A percentile compares a stretch with the other conserved stretches of the same genome.
Conservation (phyloP, 2,797 vertebrate genomes). For the Typhlichthys subterraneus region DNA sequence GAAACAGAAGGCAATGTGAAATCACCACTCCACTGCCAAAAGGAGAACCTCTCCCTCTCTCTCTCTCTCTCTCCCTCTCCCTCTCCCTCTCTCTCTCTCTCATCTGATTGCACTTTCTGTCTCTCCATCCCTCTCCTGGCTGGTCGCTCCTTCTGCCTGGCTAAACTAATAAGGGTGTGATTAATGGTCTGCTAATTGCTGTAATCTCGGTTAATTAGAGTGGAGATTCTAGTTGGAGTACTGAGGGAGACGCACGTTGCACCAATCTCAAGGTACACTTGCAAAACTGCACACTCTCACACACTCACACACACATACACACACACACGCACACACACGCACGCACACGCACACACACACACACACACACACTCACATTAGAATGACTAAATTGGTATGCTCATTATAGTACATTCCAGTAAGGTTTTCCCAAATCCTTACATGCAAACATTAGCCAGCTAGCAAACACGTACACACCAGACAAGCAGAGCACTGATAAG, state of each 20-base stretch:
- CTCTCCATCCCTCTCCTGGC: no score
- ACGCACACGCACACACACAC: conserved; percentile 16
- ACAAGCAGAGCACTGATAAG: no score
- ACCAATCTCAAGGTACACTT: conserved; percentile 56
- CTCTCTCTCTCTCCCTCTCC: no score
- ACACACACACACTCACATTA: conserved; percentile 10
- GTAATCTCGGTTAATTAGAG: conserved; percentile 81
- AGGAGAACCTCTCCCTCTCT: neutral
- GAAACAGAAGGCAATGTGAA: no score
- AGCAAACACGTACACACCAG: no score
- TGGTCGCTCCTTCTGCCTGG: conserved; percentile 41
- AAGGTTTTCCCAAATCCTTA: conserved; percentile 13
- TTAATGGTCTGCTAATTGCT: conserved; percentile 82
- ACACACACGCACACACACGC: conserved; percentile 6
- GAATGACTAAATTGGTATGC: conserved; percentile 3
- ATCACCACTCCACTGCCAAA: neutral
- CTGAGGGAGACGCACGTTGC: conserved; percentile 57
- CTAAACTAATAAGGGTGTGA: conserved; percentile 81
- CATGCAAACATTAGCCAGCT: neutral
- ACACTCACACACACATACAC: conserved; percentile 25
- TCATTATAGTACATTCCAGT: conserved; percentile 13
- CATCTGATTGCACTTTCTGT: no score
- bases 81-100: neutral
- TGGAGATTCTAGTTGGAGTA: conserved; percentile 71
- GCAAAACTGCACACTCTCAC: conserved; percentile 36